phyloP scores from a whole-genome alignment of 2,797 vertebrate species.

The Poeciliopsis turneri region DNA sequence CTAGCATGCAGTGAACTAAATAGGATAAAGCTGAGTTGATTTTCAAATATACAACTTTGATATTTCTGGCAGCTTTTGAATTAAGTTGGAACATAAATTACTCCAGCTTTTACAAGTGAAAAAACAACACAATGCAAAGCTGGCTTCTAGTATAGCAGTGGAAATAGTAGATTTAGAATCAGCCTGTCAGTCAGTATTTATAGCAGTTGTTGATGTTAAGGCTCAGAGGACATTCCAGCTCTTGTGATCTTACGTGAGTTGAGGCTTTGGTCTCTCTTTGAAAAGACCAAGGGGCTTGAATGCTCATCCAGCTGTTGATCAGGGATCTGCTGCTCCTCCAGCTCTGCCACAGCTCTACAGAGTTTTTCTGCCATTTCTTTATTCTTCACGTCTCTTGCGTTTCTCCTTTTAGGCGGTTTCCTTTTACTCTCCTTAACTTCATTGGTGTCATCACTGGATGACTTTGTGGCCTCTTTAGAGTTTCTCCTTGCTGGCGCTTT shows the following conservation, averaged over 20 bases:
- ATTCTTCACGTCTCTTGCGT: neutral
- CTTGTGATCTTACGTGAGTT: constrained; percentile 54
- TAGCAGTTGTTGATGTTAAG: neutral
- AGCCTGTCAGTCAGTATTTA: neutral
- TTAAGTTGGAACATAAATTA: neutral
- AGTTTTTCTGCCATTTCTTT: neutral
- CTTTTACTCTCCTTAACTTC: constrained; percentile 24
- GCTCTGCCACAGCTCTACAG: neutral
- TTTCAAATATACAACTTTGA: neutral
- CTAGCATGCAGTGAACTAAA: neutral
- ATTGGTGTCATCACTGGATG: constrained; percentile 3
- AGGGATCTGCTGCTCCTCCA: neutral
- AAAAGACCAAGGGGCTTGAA: constrained; percentile 42
- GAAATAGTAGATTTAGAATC: neutral
- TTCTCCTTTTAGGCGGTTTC: constrained; percentile 28
- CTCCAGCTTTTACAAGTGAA: neutral
- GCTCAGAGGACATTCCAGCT: neutral
- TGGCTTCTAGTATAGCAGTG: neutral
- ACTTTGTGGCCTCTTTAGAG: neutral
- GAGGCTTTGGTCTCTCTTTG: constrained; percentile 22
- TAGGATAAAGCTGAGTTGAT: neutral
- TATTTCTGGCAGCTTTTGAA: neutral
- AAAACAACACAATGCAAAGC: neutral
- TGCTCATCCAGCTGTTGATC: constrained; percentile 23
- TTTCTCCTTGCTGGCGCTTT: constrained; percentile 23